Evolutionary conservation across 1,140 invertebrate species (phyloP), one percentile per base, ranked within the genome.

Genomic region (Drosophila prosaltans): DNA sequence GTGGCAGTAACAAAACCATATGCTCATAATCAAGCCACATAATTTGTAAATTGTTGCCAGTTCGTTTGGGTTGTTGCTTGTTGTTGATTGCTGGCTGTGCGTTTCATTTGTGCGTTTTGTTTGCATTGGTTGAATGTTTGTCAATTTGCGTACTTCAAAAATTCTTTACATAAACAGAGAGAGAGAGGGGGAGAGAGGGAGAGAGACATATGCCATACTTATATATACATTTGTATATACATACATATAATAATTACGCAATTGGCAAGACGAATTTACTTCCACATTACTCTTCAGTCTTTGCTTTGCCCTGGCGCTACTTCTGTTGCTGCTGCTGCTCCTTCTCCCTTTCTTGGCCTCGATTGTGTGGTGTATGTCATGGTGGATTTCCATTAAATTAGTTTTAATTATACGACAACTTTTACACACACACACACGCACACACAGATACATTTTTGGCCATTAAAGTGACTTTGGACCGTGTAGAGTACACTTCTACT

Each of bases 71-170:
- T 30, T 36, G 16, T 16, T 36, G 32, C 6, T 36, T 61, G 62
- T 45, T 40, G 41, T 7, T 61, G 57, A 32, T 70, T 77, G 69
- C 72, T 7, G 45, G 40, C 2, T 41, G 9, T 2, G 1, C 11
- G 40, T 41, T 48, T 21, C 45, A 24, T 48, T 48, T 48, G 21
- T 48, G 16, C 45, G 45, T 48, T 48, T 51, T 51, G 45, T 51
- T 51, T 51, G 45, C 45, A 21, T 60, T 21, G 21, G 24, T 26
- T 8, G 21, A 24, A 21, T 66, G 64, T 59, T 88, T 86, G 82
- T 74, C 83, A 82, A 86, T 86, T 86, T 86, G 83, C 82, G 83
- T 88, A 82, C 76, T 88, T 88, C 60, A 78, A 77, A 88, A 65
- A 77, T 84, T 81, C 78, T 83, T 80, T 83, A 63, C 63, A 70